phyloP scores from a whole-genome alignment of 2,113 vertebrate species.

The Columba janthina region DNA sequence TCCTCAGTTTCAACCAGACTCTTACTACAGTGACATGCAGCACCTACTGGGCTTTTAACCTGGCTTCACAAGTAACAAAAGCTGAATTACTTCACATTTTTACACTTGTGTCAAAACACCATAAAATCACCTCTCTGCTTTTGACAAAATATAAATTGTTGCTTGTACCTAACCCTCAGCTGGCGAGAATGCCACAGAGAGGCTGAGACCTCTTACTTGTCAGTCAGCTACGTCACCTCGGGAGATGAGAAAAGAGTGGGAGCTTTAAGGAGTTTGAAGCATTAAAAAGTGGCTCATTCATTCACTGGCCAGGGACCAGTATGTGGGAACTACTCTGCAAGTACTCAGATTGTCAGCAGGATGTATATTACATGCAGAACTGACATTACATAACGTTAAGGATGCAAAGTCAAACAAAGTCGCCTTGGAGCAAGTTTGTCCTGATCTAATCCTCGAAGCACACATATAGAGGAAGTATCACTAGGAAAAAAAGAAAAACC shows the following conservation, averaged over 20 bases:
- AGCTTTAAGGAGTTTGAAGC: not conserved
- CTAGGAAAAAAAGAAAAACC: not conserved
- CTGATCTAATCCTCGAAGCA: not conserved
- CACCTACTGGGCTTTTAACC: not conserved
- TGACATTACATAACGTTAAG: accelerated
- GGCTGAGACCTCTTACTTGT: not conserved
- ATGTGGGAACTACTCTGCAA: not conserved
- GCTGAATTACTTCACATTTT: not conserved
- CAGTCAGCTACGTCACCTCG: accelerated
- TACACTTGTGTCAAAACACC: not conserved
- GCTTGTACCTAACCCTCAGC: not conserved
- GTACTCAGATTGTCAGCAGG: not conserved
- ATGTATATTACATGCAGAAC: not conserved
- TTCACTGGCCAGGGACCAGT: not conserved
- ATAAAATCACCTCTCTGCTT: not conserved
- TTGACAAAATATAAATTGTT: not conserved
- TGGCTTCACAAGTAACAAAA: not conserved
- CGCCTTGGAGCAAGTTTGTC: not conserved
- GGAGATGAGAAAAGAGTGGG: not conserved
- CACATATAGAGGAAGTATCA: not conserved
- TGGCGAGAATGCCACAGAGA: accelerated
- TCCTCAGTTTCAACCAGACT: not conserved
- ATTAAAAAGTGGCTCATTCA: not conserved
- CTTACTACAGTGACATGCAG: accelerated
- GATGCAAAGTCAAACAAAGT: not conserved